phyloP scores from a whole-genome alignment of 2,797 vertebrate species.

The Picus viridis region DNA sequence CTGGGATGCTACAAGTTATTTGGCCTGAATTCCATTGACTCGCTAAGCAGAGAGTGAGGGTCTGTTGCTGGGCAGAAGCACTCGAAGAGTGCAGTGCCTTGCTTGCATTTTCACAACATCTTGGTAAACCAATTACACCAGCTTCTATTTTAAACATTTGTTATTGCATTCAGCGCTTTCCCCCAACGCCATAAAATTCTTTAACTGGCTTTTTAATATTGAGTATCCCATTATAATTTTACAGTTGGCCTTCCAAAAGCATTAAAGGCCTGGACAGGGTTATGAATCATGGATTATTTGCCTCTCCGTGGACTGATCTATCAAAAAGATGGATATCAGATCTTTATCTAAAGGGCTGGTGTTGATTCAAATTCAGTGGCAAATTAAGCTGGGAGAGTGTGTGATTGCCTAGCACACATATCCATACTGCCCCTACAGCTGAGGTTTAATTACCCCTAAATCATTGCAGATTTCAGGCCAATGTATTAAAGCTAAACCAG shows the following conservation, averaged over 20 bases:
- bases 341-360: constrained; percentile 1
- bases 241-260: constrained; percentile 56
- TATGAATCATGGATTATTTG: constrained; percentile 49
- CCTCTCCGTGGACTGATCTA: constrained; percentile 21
- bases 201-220: constrained; percentile 46
- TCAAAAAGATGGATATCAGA: background rate
- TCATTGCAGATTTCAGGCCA: background rate
- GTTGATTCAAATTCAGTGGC: constrained; percentile 10
- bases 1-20: background rate
- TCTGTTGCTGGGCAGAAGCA: background rate
- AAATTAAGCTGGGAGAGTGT: background rate
- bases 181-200: constrained; percentile 6
- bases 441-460: constrained; percentile 22
- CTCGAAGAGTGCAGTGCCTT: background rate
- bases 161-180: constrained; percentile 38
- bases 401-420: background rate
- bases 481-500: background rate
- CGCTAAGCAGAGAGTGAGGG: background rate
- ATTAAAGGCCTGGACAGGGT: constrained; percentile 12
- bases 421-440: background rate
- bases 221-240: constrained; percentile 36
- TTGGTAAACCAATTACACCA: constrained; percentile 46
- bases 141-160: constrained; percentile 49
- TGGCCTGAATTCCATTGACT: background rate
- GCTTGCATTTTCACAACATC: constrained; percentile 15